Evolutionary conservation across 2,888 invertebrate genomes (phyloP).

Genomic region (Strigamia transsilvanica): DNA sequence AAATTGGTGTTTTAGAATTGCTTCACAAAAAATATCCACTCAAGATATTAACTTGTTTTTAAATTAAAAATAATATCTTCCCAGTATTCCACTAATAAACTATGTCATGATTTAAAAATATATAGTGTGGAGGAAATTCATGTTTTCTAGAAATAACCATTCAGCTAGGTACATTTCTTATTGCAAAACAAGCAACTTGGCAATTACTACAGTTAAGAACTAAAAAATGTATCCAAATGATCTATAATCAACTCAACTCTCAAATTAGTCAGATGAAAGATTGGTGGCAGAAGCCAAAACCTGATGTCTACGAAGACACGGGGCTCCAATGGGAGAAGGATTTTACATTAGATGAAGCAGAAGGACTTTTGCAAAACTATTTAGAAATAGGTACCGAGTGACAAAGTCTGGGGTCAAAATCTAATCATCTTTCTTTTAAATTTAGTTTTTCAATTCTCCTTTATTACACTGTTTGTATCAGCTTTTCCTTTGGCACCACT

Average conservation of each 20-base stretch:
- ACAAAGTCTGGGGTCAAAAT: not conserved
- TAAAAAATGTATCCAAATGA: not conserved
- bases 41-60: too few species aligned
- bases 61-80: too few species aligned
- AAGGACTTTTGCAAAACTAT: not conserved
- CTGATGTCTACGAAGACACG: not conserved
- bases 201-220: not conserved
- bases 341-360: not conserved
- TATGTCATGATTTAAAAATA: too few species aligned
- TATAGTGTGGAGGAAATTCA: not conserved
- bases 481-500: slow-evolving; percentile 30
- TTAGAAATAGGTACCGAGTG: not conserved
- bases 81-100: too few species aligned
- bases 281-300: not conserved
- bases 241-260: not conserved
- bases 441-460: slow-evolving; percentile 41
- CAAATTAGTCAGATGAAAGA: not conserved
- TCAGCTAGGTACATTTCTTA: not conserved
- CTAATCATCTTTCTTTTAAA: not conserved
- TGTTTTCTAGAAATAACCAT: slow-evolving; percentile 6
- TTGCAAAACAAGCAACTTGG: slow-evolving; percentile 4
- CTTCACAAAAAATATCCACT: too few species aligned
- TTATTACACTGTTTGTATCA: slow-evolving; percentile 19
- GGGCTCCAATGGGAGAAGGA: not conserved
- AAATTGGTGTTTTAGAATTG: not conserved